These are phyloP conservation scores for Noctua comes DNA, from an alignment of 2,888 invertebrate genomes.

Conservation along the genomic window DNA sequence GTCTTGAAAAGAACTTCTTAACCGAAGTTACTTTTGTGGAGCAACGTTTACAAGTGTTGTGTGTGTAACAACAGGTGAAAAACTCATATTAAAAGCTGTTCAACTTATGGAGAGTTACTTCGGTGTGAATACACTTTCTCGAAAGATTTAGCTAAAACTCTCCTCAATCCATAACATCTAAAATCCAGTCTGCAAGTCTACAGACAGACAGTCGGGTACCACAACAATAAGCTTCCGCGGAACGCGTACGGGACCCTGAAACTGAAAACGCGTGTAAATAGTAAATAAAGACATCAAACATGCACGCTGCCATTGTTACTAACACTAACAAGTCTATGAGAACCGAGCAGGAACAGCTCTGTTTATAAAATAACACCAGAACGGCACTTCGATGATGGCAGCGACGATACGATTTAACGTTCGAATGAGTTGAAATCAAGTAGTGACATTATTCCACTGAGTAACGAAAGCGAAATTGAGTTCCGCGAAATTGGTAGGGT, in stretches of 20 bases:
- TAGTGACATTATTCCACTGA: neutral
- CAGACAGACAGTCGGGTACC: slow-evolving; percentile 21
- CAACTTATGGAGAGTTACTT: neutral
- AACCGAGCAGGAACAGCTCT: slow-evolving; percentile 9
- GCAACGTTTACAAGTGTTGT: neutral
- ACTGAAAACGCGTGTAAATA: slow-evolving; percentile 47
- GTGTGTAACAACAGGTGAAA: neutral
- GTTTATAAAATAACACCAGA: slow-evolving; percentile 44
- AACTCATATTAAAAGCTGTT: neutral
- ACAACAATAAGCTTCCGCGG: slow-evolving; percentile 28
- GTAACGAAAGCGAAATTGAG: neutral
- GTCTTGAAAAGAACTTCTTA: neutral
- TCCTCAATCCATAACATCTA: neutral
- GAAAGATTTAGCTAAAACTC: neutral
- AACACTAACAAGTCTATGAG: slow-evolving; percentile 23
- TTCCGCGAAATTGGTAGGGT: neutral
- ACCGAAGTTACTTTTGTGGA: neutral
- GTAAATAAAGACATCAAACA: slow-evolving; percentile 56
- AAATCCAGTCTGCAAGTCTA: neutral
- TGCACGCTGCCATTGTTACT: slow-evolving; percentile 34
- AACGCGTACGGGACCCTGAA: slow-evolving; percentile 37
- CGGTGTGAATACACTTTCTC: neutral
- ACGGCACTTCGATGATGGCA: slow-evolving; percentile 24
- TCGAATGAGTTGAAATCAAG: neutral
- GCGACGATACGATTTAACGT: slow-evolving; percentile 1